Conservation (phyloP, 1,140 invertebrate species). For the Sesamia nonagrioides region DNA sequence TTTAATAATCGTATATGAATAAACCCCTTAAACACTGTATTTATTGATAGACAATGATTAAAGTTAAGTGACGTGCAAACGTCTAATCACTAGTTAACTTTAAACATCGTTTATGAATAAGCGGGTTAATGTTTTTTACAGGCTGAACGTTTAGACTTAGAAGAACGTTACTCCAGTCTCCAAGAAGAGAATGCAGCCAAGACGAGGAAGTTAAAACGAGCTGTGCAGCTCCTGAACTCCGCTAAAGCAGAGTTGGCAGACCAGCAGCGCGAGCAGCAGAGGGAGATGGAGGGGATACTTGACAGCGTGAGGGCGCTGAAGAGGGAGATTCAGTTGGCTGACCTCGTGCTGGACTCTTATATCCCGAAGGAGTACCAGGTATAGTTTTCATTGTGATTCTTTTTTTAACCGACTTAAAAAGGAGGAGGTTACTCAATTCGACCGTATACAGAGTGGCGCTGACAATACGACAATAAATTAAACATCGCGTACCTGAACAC, state of each 20-base stretch:
- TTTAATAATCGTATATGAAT: too few species aligned
- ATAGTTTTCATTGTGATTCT: not conserved
- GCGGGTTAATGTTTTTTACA: too few species aligned
- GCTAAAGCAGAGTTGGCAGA: constrained; percentile 96
- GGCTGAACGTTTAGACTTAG: constrained; percentile 97
- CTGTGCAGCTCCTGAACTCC: constrained; percentile 93
- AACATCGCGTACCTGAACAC: too few species aligned
- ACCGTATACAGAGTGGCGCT: too few species aligned
- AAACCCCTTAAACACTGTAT: too few species aligned
- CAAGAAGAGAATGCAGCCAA: constrained; percentile 98
- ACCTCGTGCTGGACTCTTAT: constrained; percentile 94
- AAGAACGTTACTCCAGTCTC: constrained; percentile 97
- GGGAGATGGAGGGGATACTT: constrained; percentile 98
- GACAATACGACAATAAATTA: too few species aligned
- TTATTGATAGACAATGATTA: too few species aligned
- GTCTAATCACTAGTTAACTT: too few species aligned
- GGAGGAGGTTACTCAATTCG: too few species aligned
- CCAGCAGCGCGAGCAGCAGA: constrained; percentile 97
- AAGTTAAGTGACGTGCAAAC: too few species aligned
- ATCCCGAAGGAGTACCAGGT: constrained; percentile 95
- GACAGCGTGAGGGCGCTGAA: constrained; percentile 97
- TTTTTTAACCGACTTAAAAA: too few species aligned
- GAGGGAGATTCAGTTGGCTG: constrained; percentile 96
- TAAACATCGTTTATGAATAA: too few species aligned
- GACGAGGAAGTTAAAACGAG: constrained; percentile 97